Percentiles rank a stretch among this genome's conserved stretches.
These are phyloP conservation scores for Leuciscus waleckii DNA, from an alignment of 2,797 vertebrate species.

Conservation along the genomic window DNA sequence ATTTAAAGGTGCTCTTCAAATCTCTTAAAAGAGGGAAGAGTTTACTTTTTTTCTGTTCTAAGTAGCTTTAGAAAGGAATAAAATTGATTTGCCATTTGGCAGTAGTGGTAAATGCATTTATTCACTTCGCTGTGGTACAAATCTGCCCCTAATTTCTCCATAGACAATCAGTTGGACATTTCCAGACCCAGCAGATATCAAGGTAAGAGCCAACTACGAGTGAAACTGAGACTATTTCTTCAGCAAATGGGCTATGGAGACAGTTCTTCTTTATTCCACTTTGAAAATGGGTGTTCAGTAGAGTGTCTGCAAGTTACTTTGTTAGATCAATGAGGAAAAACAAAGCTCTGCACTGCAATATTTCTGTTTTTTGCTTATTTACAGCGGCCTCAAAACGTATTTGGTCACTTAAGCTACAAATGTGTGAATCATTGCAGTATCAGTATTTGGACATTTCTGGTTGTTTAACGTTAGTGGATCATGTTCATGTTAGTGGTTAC, in stretches of 20 bases:
- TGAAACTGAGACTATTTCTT: constrained; percentile 50
- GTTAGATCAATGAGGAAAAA: not conserved
- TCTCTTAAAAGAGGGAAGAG: constrained; percentile 14
- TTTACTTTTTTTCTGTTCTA: constrained; percentile 29
- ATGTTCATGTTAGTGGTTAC: not conserved
- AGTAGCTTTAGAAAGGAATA: constrained; percentile 29
- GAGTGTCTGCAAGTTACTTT: constrained; percentile 11
- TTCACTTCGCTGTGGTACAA: constrained; percentile 65
- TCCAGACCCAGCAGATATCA: constrained; percentile 66
- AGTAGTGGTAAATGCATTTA: constrained; percentile 60
- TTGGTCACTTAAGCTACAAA: constrained; percentile 8
- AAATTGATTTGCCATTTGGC: constrained; percentile 53
- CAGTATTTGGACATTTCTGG: not conserved
- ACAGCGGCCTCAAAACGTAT: not conserved
- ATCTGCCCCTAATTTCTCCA: constrained; percentile 71
- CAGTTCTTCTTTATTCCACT: constrained; percentile 28
- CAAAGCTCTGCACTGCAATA: constrained; percentile 7
- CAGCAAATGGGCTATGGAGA: constrained; percentile 33
- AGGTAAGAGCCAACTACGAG: constrained; percentile 63
- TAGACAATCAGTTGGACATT: constrained; percentile 67
- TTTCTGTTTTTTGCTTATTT: not conserved
- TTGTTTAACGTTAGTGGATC: not conserved
- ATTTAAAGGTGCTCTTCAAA: constrained; percentile 24
- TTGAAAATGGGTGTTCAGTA: constrained; percentile 36
- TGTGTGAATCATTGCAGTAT: not conserved